phyloP scores from a whole-genome alignment of 2,113 vertebrate genomes.

The Junco hyemalis region DNA sequence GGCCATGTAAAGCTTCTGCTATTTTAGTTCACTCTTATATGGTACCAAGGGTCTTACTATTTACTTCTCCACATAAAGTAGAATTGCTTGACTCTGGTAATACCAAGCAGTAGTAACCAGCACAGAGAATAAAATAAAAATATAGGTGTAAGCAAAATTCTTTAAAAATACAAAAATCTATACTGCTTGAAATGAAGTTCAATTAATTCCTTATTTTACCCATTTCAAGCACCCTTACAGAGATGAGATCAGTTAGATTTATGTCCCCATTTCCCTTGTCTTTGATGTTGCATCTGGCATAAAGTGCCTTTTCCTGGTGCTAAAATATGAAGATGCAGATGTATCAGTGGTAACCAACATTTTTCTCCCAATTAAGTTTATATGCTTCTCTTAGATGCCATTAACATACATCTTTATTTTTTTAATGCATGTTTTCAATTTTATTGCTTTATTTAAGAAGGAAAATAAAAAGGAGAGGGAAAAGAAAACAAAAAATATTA shows the following conservation, averaged over 20 bases:
- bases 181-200: slow-evolving; percentile 28
- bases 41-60: not conserved
- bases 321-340: slow-evolving; percentile 68
- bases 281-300: slow-evolving; percentile 62
- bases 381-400: slow-evolving; percentile 30
- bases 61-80: not conserved
- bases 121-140: not conserved
- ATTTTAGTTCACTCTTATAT: not conserved
- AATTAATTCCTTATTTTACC: slow-evolving; percentile 64
- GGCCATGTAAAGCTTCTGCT: not conserved
- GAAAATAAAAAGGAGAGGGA: slow-evolving; percentile 29
- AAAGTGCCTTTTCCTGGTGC: slow-evolving; percentile 53
- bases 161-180: not conserved
- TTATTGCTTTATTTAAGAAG: slow-evolving; percentile 59
- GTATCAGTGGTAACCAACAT: slow-evolving; percentile 46
- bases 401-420: slow-evolving; percentile 59
- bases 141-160: slow-evolving; percentile 1
- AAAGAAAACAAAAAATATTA: slow-evolving; percentile 29
- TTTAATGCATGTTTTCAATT: slow-evolving; percentile 55
- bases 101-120: not conserved
- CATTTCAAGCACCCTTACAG: slow-evolving; percentile 53
- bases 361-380: slow-evolving; percentile 64
- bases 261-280: slow-evolving; percentile 58
- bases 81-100: not conserved
- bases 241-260: slow-evolving; percentile 67